phyloP scores from a whole-genome alignment of 2,888 invertebrate species.

The Venusia cambrica region DNA sequence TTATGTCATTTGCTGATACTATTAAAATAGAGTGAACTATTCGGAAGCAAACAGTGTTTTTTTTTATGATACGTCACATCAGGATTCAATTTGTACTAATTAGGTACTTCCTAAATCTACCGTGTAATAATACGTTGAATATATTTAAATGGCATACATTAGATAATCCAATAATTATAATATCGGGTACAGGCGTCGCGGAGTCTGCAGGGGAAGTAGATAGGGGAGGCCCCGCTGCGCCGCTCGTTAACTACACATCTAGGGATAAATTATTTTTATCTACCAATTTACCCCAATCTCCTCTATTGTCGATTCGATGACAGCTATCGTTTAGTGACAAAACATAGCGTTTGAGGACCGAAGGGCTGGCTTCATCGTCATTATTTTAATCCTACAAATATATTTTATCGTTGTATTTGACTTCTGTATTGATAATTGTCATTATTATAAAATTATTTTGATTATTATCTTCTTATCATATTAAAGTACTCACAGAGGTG shows the following conservation, averaged over 20 bases:
- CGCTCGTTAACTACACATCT: constrained; percentile 68
- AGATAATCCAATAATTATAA: constrained; percentile 53
- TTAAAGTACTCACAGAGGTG: too few species aligned
- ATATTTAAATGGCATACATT: constrained; percentile 32
- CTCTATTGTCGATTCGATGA: constrained; percentile 62
- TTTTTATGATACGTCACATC: too few species aligned
- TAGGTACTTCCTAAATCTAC: too few species aligned
- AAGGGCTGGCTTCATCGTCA: constrained; percentile 15
- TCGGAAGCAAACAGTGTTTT: too few species aligned
- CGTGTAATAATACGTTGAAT: too few species aligned
- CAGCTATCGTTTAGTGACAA: constrained; percentile 54
- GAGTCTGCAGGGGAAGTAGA: constrained; percentile 62
- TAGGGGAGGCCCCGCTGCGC: constrained; percentile 61
- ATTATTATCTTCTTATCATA: too few species aligned
- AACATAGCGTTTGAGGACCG: constrained; percentile 26
- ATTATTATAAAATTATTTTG: constrained; percentile 4
- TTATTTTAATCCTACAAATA: constrained; percentile 32
- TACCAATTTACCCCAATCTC: constrained; percentile 76
- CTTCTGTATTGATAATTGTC: constrained; percentile 20
- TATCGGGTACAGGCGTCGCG: constrained; percentile 47
- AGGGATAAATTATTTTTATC: constrained; percentile 76
- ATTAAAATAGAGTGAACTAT: too few species aligned
- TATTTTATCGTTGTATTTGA: constrained; percentile 31
- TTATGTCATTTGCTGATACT: too few species aligned
- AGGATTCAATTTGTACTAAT: too few species aligned